These are phyloP conservation scores for Clepsis dumicolana DNA, from an alignment of 2,888 invertebrate species.

Conservation along the genomic window DNA sequence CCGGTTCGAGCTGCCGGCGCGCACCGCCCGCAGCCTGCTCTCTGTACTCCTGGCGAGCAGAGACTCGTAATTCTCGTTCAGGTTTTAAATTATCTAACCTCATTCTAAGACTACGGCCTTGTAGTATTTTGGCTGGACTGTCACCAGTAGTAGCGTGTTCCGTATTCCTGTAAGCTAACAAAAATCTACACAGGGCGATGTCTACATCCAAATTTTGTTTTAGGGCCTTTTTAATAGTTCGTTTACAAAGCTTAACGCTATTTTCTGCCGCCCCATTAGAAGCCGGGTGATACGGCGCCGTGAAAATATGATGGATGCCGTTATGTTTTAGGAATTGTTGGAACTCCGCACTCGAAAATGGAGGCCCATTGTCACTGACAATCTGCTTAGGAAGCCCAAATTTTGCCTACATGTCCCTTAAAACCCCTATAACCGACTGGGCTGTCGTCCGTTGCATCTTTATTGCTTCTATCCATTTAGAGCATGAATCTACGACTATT, in stretches of 20 bases:
- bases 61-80: background rate
- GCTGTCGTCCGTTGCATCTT: background rate
- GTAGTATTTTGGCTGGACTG: constrained; percentile 16
- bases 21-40: constrained; percentile 2
- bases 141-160: constrained; percentile 31
- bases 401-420: background rate
- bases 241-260: constrained; percentile 20
- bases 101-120: constrained; percentile 4
- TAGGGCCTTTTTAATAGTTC: constrained; percentile 23
- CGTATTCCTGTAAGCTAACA: constrained; percentile 25
- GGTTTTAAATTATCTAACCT: constrained; percentile 14
- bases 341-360: background rate
- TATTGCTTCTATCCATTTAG: constrained; percentile 6
- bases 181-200: constrained; percentile 19
- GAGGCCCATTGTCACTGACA: background rate
- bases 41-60: background rate
- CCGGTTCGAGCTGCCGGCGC: background rate
- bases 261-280: constrained; percentile 16
- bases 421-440: background rate
- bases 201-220: constrained; percentile 16
- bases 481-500: background rate
- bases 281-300: no score
- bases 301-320: background rate
- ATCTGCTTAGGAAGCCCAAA: background rate
- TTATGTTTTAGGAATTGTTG: background rate